Conservation (phyloP, 2,888 invertebrate species). For the Caenorhabditis sp. region DNA sequence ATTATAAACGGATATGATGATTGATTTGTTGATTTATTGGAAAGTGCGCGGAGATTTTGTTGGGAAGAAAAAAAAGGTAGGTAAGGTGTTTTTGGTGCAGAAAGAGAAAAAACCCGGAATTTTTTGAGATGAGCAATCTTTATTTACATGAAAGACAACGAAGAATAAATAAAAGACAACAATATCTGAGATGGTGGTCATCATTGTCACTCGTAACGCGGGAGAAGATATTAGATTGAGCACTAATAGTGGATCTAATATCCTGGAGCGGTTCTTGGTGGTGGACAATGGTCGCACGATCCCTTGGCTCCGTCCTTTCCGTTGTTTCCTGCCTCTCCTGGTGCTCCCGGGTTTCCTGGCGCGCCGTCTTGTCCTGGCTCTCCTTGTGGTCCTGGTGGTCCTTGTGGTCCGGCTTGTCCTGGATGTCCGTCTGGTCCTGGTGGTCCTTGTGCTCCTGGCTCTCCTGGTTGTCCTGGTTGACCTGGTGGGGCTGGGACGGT, state of each 20-base stretch:
- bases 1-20: neutral
- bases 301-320: constrained; percentile 41
- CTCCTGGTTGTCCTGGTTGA: constrained; percentile 56
- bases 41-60: too few species aligned
- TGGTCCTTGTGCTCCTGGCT: constrained; percentile 43
- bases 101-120: too few species aligned
- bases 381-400: constrained; percentile 49
- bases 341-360: constrained; percentile 44
- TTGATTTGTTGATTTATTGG: neutral
- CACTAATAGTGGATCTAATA: constrained; percentile 33
- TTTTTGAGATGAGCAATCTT: too few species aligned
- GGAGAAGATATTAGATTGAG: neutral
- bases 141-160: constrained; percentile 1
- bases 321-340: constrained; percentile 43
- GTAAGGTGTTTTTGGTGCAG: too few species aligned
- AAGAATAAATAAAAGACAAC: constrained; percentile 11
- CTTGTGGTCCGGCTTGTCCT: constrained; percentile 40
- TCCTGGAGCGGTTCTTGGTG: constrained; percentile 51
- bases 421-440: constrained; percentile 49
- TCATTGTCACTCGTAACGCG: constrained; percentile 3
- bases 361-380: constrained; percentile 53
- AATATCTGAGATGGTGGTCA: constrained; percentile 25
- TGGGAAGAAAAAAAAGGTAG: too few species aligned
- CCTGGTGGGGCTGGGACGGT: constrained; percentile 47
- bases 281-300: constrained; percentile 52